These are phyloP conservation scores for Dipodomys stephensi DNA, from an alignment of 2,113 vertebrate genomes.

Conservation along the genomic window DNA sequence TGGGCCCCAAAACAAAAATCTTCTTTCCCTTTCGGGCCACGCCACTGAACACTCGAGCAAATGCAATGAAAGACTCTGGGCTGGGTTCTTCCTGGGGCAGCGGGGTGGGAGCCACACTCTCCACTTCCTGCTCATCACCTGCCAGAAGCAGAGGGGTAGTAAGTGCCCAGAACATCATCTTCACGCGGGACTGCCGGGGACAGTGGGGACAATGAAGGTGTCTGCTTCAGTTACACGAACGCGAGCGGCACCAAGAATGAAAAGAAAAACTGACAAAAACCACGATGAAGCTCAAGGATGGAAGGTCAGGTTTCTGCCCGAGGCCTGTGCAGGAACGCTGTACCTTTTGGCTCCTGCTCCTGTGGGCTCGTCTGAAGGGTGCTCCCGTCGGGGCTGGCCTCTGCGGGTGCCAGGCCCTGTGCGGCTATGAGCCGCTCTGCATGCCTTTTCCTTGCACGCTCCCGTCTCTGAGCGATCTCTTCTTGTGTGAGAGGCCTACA, in stretches of 20 bases:
- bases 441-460: conserved; percentile 90
- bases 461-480: conserved; percentile 92
- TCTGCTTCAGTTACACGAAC: no score
- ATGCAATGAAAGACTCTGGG: conserved; percentile 93
- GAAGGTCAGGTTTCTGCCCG: not conserved
- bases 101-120: conserved; percentile 75
- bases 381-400: conserved; percentile 64
- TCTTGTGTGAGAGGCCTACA: conserved; percentile 93
- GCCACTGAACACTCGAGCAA: conserved; percentile 96
- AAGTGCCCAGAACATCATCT: not conserved
- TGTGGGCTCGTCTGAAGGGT: conserved; percentile 54
- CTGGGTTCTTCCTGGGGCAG: conserved; percentile 80
- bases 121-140: conserved; percentile 82
- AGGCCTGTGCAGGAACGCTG: not conserved
- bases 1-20: conserved; percentile 96
- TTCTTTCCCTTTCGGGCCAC: conserved; percentile 90
- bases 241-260: accelerated
- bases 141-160: conserved; percentile 62
- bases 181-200: not conserved
- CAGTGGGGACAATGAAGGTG: not conserved
- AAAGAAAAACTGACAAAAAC: not conserved
- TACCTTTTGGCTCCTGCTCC: conserved; percentile 81
- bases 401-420: conserved; percentile 79
- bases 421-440: conserved; percentile 89
- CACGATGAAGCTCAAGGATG: not conserved